Evolutionary conservation across 1,140 invertebrate genomes (phyloP), one percentile per base, ranked within the genome.

Genomic region (Procambarus virginalis): DNA sequence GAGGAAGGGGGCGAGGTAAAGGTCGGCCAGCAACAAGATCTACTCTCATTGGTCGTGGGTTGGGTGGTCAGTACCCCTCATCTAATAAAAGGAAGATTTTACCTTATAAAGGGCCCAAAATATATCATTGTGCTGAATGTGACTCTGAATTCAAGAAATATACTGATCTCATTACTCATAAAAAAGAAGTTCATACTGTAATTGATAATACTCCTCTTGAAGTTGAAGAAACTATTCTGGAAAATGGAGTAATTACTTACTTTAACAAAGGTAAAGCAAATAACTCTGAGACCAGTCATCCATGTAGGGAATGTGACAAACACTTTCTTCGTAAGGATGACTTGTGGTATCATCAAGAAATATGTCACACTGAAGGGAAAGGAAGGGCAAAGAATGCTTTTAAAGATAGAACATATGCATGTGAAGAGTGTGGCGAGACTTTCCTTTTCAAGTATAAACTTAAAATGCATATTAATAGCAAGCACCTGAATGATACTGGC

Each of bases 241-340:
- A 92, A 76, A 91, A 89, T 82, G 92, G 92, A 22, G 83, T 92
- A 17, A 91, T 92, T n/a, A 92, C 92, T 80, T 92, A 92, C 68
- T 92, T 92, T 77, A 92, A 92, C 80, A 92, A 92, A 78, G 92
- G 90, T 64, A 92, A 92, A 79, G 92, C 92, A 77, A 92, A 92
- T 78, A 92, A 91, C 79, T 89, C 90, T 2, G 92, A 89, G 34
- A 92, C 92, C 5, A 91, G 92, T 55, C 92, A 92, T 84, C 89
- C 89, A 20, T 92, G 92, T 60, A 58, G 90, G 58, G 92, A 92
- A 46, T 92, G 92, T 91, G 90, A 91, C 55, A 92, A 92, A 48
- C 84, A 89, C 48, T 92, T 92, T 75, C 84, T 92, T 12, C 86
- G 92, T 17, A 92, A 92, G 58, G 92, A 92, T 89, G 92, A 92